phyloP scores from a whole-genome alignment of 2,797 vertebrate genomes.

The Peromyscus aztecus region DNA sequence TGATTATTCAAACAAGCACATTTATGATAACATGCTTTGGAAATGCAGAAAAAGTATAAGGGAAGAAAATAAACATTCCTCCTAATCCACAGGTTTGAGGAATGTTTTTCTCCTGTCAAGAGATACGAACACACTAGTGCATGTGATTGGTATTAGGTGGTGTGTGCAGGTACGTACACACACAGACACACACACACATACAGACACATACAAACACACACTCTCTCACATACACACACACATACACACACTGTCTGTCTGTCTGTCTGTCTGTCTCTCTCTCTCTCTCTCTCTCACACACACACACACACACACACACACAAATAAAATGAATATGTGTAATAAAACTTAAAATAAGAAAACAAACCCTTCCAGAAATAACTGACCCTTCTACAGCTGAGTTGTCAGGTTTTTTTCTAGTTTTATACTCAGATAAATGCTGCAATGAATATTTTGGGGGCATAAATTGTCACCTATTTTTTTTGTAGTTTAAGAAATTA shows the following conservation, averaged over 20 bases:
- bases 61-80: constrained; percentile 17
- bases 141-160: background rate
- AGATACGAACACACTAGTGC: background rate
- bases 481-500: constrained; percentile 20
- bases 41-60: constrained; percentile 56
- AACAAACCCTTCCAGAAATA: constrained; percentile 32
- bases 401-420: constrained; percentile 54
- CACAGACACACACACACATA: background rate
- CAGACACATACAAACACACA: too few species aligned
- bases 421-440: constrained; percentile 62
- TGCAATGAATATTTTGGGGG: constrained; percentile 1
- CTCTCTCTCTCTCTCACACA: too few species aligned
- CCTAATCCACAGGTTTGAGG: background rate
- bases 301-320: background rate
- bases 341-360: background rate
- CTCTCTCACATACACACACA: background rate
- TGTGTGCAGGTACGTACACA: background rate
- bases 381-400: constrained; percentile 61
- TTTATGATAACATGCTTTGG: background rate
- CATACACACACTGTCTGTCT: too few species aligned
- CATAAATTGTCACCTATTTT: constrained; percentile 53
- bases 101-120: constrained; percentile 35
- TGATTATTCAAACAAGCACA: constrained; percentile 37
- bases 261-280: too few species aligned
- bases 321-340: background rate